Evolutionary conservation across 2,888 invertebrate species (phyloP), one percentile per base, ranked within the genome.

Genomic region (Leucoma salicis): DNA sequence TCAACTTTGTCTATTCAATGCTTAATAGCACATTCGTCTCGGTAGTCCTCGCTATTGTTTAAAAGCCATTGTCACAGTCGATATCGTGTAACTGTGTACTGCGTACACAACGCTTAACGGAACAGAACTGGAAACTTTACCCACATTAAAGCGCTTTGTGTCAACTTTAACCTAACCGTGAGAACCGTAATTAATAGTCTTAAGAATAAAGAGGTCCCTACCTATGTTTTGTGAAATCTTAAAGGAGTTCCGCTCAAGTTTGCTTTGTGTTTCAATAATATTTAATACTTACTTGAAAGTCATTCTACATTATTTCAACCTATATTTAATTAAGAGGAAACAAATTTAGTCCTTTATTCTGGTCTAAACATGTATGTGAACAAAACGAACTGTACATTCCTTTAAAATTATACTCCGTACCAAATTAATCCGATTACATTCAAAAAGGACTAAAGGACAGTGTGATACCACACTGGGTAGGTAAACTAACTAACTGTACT

Each of bases 1-100:
- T 46, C 48, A 55, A 57, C 42, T 54, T n/a, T n/a, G n/a, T 51
- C 61, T 62, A 61, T 66, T 61, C 61, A 63, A 62, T 62, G 53
- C 49, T 48, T 67, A 67, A 65, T 64, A 59, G n/a, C n/a, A 58
- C 53, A 58, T 47, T 66, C 58, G 63, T 59, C 64, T 65, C 63
- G 41, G 70, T 75, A 78, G 78, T 78, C 72, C 58, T 67, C 71
- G 64, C 11, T 8, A 78, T 80, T 79, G 75, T 80, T 75, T 72
- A 64, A 61, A 43, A 48, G 46, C 70, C 60, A 74, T 77, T 77
- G 74, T 78, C 70, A 69, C 60, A 62, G 58, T 60, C 61, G 55
- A 67, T 65, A 66, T 68, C 60, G 57, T 60, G 57, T 60, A 21
- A 54, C 57, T 56, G 57, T 55, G 63, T 66, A 53, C 35, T 51